Conservation (phyloP, 1,140 invertebrate genomes). For the Drosophila kohkoa region DNA sequence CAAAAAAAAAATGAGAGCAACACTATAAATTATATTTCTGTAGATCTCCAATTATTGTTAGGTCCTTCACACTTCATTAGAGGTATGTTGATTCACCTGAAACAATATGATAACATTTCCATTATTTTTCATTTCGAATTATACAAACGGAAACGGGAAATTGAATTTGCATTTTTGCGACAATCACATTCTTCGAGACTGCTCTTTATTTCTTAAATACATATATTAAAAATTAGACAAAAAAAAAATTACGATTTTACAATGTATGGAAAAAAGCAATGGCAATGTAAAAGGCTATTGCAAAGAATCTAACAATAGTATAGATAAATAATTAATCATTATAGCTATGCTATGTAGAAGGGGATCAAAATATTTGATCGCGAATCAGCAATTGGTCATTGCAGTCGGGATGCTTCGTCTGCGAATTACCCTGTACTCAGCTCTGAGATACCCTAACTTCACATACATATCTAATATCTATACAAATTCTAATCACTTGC, state of each 20-base stretch:
- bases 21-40: conserved; percentile 66
- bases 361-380: conserved; percentile 5
- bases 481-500: conserved; percentile 2
- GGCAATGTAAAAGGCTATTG: conserved; percentile 13
- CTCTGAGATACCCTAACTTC: conserved; percentile 4
- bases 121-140: conserved; percentile 21
- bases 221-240: background rate
- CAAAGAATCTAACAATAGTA: conserved; percentile 4
- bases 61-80: conserved; percentile 73
- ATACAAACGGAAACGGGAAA: conserved; percentile 1
- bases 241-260: conserved; percentile 1
- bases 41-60: conserved; percentile 73
- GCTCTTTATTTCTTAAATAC: conserved; percentile 12
- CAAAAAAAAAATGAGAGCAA: conserved; percentile 67
- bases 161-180: conserved; percentile 4
- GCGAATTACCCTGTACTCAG: conserved; percentile 7
- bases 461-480: conserved; percentile 3
- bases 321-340: conserved; percentile 5
- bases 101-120: conserved; percentile 34
- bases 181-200: conserved; percentile 15
- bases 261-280: conserved; percentile 14
- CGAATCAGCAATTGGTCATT: background rate
- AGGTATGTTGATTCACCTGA: conserved; percentile 79
- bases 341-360: conserved; percentile 11
- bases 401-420: background rate